These are phyloP conservation scores for Ara ararauna DNA, from an alignment of 2,797 vertebrate genomes.

Conservation along the genomic window DNA sequence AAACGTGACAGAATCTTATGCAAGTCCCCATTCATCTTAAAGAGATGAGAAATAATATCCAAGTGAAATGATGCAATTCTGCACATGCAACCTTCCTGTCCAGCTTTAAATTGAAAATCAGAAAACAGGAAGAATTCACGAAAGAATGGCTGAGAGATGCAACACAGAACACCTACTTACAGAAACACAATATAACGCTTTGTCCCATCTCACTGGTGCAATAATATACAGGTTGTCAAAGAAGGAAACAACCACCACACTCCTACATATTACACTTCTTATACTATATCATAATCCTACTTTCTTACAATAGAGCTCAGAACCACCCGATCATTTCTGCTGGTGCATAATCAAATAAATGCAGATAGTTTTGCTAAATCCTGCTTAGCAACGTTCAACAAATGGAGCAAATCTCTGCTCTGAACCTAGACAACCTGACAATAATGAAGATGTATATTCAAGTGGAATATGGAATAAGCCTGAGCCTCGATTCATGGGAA, in stretches of 20 bases:
- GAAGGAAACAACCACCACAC: background rate
- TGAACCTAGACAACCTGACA: background rate
- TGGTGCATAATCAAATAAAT: background rate
- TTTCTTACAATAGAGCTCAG: background rate
- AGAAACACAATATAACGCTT: background rate
- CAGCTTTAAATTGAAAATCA: rapidly evolving
- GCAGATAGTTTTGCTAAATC: background rate
- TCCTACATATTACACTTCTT: rapidly evolving
- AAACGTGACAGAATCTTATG: background rate
- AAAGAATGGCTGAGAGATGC: rapidly evolving
- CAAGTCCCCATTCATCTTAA: background rate
- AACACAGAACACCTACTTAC: background rate
- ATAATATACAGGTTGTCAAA: background rate
- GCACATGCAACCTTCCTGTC: background rate
- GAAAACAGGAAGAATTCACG: background rate
- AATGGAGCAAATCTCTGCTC: background rate
- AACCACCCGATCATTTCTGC: background rate
- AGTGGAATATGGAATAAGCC: background rate
- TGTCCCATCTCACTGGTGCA: background rate
- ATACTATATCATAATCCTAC: background rate
- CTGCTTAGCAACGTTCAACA: background rate
- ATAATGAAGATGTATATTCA: background rate
- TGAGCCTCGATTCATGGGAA: background rate
- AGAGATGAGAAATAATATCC: background rate
- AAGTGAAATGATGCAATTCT: background rate